Evolutionary conservation across 2,888 invertebrate genomes (phyloP), one percentile per base, ranked within the genome.

Genomic region (Latrodectus hesperus): DNA sequence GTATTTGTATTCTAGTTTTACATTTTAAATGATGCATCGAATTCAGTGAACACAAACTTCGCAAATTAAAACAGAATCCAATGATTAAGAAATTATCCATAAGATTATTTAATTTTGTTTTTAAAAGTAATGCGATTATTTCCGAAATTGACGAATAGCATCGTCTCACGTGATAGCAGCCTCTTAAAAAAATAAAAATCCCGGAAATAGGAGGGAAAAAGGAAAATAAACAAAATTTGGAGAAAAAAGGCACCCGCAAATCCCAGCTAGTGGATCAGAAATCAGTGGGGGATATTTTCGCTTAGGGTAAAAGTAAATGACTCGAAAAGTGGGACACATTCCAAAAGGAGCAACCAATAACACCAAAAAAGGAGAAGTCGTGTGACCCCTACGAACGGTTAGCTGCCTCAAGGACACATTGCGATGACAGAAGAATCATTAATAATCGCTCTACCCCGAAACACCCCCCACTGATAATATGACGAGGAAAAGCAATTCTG

Each of bases 261-360:
- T 52, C 65, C 65, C 77, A 72, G 38, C 60, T 60, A 84, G 67
- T 77, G 60, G 84, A 77, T 81, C 77, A 77, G 77, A 77, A 77
- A 77, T 77, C 84, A 64, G 73, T 73, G 53, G 52, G 72, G 65
- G 84, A 76, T 78, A 64, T 71, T 64, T 64, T 73, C 51, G 71
- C 65, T 64, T n/a, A 78, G 77, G 51, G 67, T 67, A 73, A 78
- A 78, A 84, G 77, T 77, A 84, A 84, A 84, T 84, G 84, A 75
- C 52, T 84, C 84, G 84, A 78, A 84, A 84, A 84, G 84, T 84
- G 84, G 84, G 84, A 64, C 84, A 78, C 84, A 84, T 78, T 84
- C 84, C 84, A 84, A 78, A 67, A 53, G 60, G 71, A 82, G 60
- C 60, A 22, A 52, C 16, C 53, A 84, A 76, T 76, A 83, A 83